These are phyloP conservation scores for Ceraclea dissimilis DNA, from an alignment of 2,888 invertebrate genomes.

Conservation along the genomic window DNA sequence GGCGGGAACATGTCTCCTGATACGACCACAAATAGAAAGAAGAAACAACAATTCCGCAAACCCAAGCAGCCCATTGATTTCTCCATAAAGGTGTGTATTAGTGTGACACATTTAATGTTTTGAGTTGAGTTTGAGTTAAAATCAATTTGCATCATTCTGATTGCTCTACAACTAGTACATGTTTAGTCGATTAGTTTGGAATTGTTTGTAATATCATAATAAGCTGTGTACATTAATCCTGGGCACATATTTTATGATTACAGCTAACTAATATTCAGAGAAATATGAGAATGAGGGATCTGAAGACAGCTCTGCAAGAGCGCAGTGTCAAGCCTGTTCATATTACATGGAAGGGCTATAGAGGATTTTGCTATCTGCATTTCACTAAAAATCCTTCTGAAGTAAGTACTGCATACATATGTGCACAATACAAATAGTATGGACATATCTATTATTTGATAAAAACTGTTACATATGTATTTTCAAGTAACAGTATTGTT, in stretches of 20 bases:
- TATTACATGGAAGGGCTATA: conserved; percentile 68
- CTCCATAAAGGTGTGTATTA: conserved; percentile 41
- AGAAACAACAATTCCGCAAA: conserved; percentile 32
- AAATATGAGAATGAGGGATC: conserved; percentile 62
- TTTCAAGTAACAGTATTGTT: too few relatives aligned
- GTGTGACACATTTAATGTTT: background rate
- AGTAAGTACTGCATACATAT: too few relatives aligned
- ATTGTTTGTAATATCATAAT: too few relatives aligned
- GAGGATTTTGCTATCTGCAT: conserved; percentile 66
- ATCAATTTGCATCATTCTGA: too few relatives aligned
- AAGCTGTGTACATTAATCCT: too few relatives aligned
- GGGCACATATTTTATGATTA: conserved; percentile 16
- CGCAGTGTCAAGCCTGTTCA: conserved; percentile 69
- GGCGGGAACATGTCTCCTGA: conserved; percentile 23
- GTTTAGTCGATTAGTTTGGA: too few relatives aligned
- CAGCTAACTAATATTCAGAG: conserved; percentile 66
- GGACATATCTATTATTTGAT: too few relatives aligned
- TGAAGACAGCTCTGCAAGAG: conserved; percentile 64
- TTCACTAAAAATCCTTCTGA: conserved; percentile 55
- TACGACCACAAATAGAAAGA: conserved; percentile 18
- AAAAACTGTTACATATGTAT: too few relatives aligned
- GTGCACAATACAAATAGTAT: too few relatives aligned
- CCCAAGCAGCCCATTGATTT: conserved; percentile 48
- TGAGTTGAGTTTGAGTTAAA: too few relatives aligned
- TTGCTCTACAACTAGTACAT: too few relatives aligned